These are phyloP conservation scores for Xenopus laevis DNA, from an alignment of 2,113 vertebrate species.

Conservation along the genomic window DNA sequence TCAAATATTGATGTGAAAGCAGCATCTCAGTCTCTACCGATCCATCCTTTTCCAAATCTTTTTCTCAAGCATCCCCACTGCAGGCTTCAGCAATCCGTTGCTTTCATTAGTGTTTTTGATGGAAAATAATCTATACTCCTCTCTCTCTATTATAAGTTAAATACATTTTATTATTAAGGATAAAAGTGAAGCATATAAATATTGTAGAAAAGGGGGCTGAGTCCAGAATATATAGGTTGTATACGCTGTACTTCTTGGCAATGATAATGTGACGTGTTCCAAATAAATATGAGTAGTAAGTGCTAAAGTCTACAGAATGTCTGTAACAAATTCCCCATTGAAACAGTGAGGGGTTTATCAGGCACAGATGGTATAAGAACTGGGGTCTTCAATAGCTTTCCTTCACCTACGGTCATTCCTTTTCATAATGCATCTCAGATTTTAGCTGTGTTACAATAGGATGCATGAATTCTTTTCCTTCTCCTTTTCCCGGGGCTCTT, in stretches of 20 bases:
- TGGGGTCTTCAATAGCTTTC: conserved; percentile 60
- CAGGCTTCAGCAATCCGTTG: neutral
- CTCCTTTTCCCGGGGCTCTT: conserved; percentile 78
- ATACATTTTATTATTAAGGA: conserved; percentile 76
- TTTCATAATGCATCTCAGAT: conserved; percentile 55
- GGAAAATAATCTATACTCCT: conserved; percentile 35
- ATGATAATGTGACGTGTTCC: neutral
- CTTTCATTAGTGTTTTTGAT: neutral
- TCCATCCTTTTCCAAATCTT: neutral
- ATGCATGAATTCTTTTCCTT: conserved; percentile 87
- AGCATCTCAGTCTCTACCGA: neutral
- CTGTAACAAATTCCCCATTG: conserved; percentile 61
- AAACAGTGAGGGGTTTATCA: conserved; percentile 70
- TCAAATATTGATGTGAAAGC: neutral
- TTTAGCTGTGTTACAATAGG: conserved; percentile 80
- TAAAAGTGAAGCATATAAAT: conserved; percentile 61
- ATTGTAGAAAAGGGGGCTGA: conserved; percentile 60
- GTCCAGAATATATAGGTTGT: conserved; percentile 49
- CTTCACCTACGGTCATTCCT: conserved; percentile 49
- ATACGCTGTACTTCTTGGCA: conserved; percentile 55
- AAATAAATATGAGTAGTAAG: conserved; percentile 55
- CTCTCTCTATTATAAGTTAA: conserved; percentile 52
- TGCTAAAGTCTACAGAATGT: conserved; percentile 69
- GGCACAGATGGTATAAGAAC: conserved; percentile 93
- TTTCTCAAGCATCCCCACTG: neutral